phyloP scores from a whole-genome alignment of 2,797 vertebrate genomes.

The Novumbra hubbsi region DNA sequence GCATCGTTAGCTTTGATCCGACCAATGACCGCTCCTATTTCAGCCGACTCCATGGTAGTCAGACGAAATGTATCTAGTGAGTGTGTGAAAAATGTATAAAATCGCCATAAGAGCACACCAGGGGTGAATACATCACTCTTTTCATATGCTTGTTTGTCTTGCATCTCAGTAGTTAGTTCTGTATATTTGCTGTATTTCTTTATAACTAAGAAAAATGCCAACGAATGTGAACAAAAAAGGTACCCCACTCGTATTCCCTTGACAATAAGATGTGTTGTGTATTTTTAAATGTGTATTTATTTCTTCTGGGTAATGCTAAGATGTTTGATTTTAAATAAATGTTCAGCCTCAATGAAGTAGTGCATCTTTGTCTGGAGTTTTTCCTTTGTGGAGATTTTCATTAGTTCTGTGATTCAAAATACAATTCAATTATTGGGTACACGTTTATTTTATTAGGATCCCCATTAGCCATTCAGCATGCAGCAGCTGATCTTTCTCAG shows the following conservation, averaged over 20 bases:
- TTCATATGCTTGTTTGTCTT: too few species aligned
- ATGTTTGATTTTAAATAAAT: conserved; percentile 44
- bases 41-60: conserved; percentile 82
- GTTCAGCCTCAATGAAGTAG: conserved; percentile 45
- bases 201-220: not conserved
- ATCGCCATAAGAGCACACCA: too few species aligned
- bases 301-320: conserved; percentile 32
- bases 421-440: not conserved
- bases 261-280: conserved; percentile 3
- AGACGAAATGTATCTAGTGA: conserved; percentile 88
- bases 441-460: too few species aligned
- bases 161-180: too few species aligned
- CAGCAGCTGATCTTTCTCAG: too few species aligned
- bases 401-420: conserved; percentile 1
- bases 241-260: conserved; percentile 23
- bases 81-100: conserved; percentile 11
- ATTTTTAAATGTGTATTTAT: conserved; percentile 35
- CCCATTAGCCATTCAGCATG: too few species aligned
- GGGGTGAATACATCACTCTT: too few species aligned
- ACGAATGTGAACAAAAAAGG: conserved; percentile 19
- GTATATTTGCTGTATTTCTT: not conserved
- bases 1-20: conserved; percentile 93
- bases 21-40: conserved; percentile 84
- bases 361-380: conserved; percentile 1
- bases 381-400: not conserved